Percentiles rank a stretch among this genome's conserved stretches.
Evolutionary conservation across 2,113 vertebrate genomes (phyloP).

Genomic region (Tiliqua scincoides): DNA sequence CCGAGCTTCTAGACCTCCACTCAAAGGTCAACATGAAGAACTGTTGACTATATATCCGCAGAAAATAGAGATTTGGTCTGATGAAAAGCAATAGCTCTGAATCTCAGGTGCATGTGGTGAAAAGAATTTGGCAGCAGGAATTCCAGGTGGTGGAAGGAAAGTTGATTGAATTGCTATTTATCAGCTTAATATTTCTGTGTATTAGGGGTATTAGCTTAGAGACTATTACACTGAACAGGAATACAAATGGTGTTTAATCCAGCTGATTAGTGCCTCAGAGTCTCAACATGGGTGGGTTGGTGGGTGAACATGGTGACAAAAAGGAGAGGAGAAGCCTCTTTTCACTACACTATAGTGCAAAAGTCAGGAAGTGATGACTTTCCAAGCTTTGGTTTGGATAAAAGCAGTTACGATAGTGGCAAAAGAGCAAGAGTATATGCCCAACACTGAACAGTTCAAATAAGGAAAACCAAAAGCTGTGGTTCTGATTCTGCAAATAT

Average conservation of each 20-base stretch:
- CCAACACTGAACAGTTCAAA: background rate
- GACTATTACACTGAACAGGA: background rate
- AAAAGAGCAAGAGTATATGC: background rate
- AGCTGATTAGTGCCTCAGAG: background rate
- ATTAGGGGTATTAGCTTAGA: background rate
- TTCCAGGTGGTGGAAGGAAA: slow-evolving; percentile 36
- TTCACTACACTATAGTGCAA: too few relatives aligned
- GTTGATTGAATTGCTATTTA: slow-evolving; percentile 62
- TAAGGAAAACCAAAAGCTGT: background rate
- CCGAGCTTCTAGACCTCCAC: slow-evolving; percentile 44
- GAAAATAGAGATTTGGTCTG: slow-evolving; percentile 40
- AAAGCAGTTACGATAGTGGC: background rate
- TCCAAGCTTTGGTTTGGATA: background rate
- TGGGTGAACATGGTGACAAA: background rate
- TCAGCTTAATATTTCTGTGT: background rate
- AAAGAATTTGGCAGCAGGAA: background rate
- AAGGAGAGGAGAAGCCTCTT: background rate
- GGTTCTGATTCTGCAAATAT: background rate
- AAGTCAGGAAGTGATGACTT: background rate
- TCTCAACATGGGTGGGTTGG: background rate
- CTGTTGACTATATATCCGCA: slow-evolving; percentile 50
- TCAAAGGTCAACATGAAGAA: slow-evolving; percentile 51
- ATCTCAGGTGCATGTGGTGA: background rate
- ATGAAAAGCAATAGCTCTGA: slow-evolving; percentile 6
- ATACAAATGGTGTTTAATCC: background rate